These are phyloP conservation scores for Metaphire vulgaris DNA, from an alignment of 1,140 invertebrate genomes.

Conservation along the genomic window DNA sequence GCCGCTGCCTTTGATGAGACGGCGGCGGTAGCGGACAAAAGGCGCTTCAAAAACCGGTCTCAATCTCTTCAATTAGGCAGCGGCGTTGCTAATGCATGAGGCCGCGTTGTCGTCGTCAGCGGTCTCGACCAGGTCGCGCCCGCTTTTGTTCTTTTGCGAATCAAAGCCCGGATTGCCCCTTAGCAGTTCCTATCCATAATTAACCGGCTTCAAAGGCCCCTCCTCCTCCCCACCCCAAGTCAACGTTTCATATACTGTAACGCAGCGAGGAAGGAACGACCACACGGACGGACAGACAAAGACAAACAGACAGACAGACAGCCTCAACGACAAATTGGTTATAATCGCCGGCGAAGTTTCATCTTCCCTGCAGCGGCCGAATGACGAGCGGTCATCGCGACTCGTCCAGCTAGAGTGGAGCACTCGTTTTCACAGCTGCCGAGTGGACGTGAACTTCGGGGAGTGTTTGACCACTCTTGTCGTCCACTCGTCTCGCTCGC, in stretches of 20 bases:
- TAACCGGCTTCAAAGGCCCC: background rate
- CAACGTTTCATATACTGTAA: background rate
- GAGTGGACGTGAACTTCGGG: too few relatives aligned
- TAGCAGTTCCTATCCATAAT: background rate
- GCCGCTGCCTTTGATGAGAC: background rate
- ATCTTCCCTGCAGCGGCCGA: too few relatives aligned
- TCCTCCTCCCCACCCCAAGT: background rate
- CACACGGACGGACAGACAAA: background rate
- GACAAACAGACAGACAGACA: background rate
- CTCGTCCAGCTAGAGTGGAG: too few relatives aligned
- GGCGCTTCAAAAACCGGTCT: background rate
- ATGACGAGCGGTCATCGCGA: too few relatives aligned
- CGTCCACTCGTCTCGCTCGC: too few relatives aligned
- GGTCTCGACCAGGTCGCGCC: background rate
- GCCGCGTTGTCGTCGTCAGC: background rate
- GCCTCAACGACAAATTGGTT: too few relatives aligned
- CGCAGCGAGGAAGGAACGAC: background rate
- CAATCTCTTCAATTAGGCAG: background rate
- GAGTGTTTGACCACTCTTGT: too few relatives aligned
- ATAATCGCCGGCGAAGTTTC: too few relatives aligned
- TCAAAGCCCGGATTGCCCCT: background rate
- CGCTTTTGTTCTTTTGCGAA: background rate
- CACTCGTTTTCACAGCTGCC: too few relatives aligned
- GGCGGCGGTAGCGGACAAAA: background rate
- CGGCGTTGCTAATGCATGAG: background rate